Evolutionary conservation across 2,113 vertebrate species (phyloP), one percentile per base, ranked within the genome.

Genomic region (Oreocharis arfaki): DNA sequence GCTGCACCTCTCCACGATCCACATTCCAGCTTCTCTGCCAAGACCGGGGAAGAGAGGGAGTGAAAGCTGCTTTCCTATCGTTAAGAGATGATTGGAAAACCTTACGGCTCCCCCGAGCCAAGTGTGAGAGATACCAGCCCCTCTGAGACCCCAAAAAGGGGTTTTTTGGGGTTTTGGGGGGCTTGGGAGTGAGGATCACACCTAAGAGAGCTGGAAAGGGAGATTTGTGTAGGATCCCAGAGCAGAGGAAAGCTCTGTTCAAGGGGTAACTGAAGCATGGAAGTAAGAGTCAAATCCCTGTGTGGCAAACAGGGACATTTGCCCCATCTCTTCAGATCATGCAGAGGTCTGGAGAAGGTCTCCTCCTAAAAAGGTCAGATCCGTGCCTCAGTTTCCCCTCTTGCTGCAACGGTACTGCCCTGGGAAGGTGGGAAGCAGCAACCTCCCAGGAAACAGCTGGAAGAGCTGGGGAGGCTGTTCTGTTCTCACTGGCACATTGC

Each of bases 11-110:
- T 78, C 65, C 1, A 18, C 6, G 17, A 70, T 11, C 42, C 37
- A 10, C 80, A 59, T 95, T 94, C 95, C 92, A 77, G 56, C 68
- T 64, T 77, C 57, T 79, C 79, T 95, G 95, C 92, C 94, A 95
- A 95, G 79, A 64, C 10, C 0, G 1, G 70, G 76, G 37, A 69
- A 84, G 67, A 86, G 63, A 59, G 35, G 76, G 88, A 93, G 77
- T 33, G 42, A 80, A 90, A 81, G 21, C n/a, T 67, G 42, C 71
- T 95, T 93, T 96, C 79, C 90, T 87, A 23, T 73, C 30, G 16
- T 90, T 61, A 81, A 24, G 59, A 50, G 90, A 86, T 93, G 75
- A 89, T 71, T 50, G 94, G 71, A 92, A 96, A 96, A 87, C 80
- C 92, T 97, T 85, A 46, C 41, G 17, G 94, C 49, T 73, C 74